Conservation (phyloP, 2,888 invertebrate species). For the Rhingia campestris region DNA sequence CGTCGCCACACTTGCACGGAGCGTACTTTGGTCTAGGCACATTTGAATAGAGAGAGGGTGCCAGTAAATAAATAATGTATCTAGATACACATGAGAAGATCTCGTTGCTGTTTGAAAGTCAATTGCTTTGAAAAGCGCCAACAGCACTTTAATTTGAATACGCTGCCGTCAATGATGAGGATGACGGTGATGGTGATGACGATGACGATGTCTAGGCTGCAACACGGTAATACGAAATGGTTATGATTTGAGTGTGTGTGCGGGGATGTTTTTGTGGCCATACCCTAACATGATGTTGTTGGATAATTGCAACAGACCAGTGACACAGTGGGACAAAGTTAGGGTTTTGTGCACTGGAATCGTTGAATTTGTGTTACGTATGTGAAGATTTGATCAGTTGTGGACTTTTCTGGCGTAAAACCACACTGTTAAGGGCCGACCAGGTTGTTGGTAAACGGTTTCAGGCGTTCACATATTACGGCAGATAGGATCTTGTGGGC, state of each 20-base stretch:
- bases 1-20: slow-evolving; percentile 6
- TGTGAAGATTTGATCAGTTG: not conserved
- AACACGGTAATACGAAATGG: slow-evolving; percentile 1
- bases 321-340: not conserved
- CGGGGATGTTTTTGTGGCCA: not conserved
- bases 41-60: not conserved
- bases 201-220: not conserved
- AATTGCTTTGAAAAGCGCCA: slow-evolving; percentile 49
- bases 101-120: slow-evolving; percentile 33
- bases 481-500: too few relatives aligned
- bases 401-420: not conserved
- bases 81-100: slow-evolving; percentile 40
- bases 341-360: not conserved
- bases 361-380: not conserved
- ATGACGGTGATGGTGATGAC: slow-evolving; percentile 1
- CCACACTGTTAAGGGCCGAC: too few relatives aligned
- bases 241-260: slow-evolving; percentile 14
- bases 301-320: slow-evolving; percentile 35
- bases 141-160: slow-evolving; percentile 51
- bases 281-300: not conserved
- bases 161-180: not conserved
- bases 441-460: too few relatives aligned
- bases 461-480: too few relatives aligned
- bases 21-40: slow-evolving; percentile 3
- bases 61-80: slow-evolving; percentile 42